A percentile compares a stretch with the other conserved stretches of the same genome.
phyloP scores from a whole-genome alignment of 2,888 invertebrate genomes.

The Conus canariensis region DNA sequence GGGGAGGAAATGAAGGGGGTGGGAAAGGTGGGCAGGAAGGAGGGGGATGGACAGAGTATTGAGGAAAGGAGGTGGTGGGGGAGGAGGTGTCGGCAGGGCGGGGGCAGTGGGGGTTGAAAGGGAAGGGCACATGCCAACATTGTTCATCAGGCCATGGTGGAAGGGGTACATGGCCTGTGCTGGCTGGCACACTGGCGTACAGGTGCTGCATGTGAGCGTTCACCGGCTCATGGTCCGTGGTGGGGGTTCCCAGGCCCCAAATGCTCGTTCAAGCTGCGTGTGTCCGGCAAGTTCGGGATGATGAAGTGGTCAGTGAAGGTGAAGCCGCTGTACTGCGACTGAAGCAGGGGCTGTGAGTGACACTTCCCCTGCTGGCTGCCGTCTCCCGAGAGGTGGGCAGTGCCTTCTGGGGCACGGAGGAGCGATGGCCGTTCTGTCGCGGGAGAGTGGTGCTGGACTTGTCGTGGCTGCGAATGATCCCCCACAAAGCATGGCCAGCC shows the following conservation, averaged over 20 bases:
- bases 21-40: neutral
- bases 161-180: neutral
- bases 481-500: neutral
- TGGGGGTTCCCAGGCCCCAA: neutral
- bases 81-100: neutral
- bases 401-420: neutral
- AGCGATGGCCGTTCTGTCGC: neutral
- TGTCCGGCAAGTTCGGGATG: neutral
- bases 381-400: neutral
- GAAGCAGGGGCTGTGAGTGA: neutral
- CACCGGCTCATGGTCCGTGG: neutral
- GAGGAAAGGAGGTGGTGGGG: neutral
- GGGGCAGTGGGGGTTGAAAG: neutral
- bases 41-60: neutral
- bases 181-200: neutral
- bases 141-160: no score
- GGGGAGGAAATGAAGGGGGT: neutral
- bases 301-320: slow-evolving; percentile 1
- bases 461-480: neutral
- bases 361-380: no score
- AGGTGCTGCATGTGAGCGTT: neutral
- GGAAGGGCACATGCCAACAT: neutral
- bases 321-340: neutral
- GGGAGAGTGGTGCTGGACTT: neutral
- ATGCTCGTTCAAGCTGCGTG: neutral